Percentiles rank a stretch among this genome's conserved stretches.
phyloP scores from a whole-genome alignment of 2,113 vertebrate species.

The Spheniscus mendiculus region DNA sequence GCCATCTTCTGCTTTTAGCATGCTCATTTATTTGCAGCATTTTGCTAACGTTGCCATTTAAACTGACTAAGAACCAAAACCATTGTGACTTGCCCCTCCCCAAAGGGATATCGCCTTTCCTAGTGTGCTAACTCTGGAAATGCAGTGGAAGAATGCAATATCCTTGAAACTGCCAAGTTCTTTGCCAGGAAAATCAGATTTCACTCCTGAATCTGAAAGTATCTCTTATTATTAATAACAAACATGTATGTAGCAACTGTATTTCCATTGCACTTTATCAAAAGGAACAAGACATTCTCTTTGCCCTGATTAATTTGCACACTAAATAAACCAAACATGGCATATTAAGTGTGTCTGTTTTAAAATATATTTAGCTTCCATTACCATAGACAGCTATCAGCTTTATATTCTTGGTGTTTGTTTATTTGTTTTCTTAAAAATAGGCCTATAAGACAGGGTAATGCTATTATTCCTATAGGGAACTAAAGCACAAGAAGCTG shows the following conservation, averaged over 20 bases:
- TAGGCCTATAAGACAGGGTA: not conserved
- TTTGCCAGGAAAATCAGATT: constrained; percentile 47
- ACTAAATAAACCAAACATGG: not conserved
- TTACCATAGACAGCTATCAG: not conserved
- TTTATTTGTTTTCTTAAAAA: not conserved
- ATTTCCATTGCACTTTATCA: not conserved
- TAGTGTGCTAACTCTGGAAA: not conserved
- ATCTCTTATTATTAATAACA: not conserved
- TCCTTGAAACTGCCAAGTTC: constrained; percentile 2
- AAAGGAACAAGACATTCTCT: not conserved
- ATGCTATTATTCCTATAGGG: not conserved
- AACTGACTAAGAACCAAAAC: not conserved
- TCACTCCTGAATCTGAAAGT: not conserved
- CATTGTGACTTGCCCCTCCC: not conserved
- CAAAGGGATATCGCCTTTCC: constrained; percentile 34
- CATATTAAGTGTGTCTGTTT: not conserved
- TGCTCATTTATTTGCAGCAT: constrained; percentile 13
- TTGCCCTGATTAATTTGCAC: not conserved
- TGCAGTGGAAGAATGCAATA: constrained; percentile 19
- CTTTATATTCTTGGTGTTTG: not conserved
- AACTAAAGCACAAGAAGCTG: not conserved
- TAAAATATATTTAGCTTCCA: not conserved
- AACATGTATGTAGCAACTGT: not conserved
- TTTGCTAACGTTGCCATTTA: constrained; percentile 26
- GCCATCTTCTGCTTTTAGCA: constrained; percentile 14